phyloP scores from a whole-genome alignment of 2,797 vertebrate species.

The Catharus ustulatus region DNA sequence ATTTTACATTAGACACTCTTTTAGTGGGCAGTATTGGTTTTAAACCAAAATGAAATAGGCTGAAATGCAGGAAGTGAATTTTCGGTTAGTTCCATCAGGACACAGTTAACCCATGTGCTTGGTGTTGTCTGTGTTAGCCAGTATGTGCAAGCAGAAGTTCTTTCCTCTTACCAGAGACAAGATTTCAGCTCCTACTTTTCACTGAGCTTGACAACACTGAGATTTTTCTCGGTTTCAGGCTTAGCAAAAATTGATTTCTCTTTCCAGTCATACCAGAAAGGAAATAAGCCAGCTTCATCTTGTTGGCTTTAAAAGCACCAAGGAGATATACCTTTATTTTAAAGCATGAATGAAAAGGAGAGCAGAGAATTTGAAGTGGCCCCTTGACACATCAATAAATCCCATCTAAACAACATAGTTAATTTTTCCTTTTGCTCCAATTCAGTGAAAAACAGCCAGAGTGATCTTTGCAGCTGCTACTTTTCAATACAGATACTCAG shows the following conservation, averaged over 20 bases:
- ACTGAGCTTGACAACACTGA: not conserved
- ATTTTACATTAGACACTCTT: not conserved
- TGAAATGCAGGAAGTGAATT: not conserved
- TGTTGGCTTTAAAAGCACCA: not conserved
- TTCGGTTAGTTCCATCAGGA: not conserved
- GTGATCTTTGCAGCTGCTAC: not conserved
- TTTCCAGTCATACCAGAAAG: not conserved
- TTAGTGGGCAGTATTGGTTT: not conserved
- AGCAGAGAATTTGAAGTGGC: not conserved
- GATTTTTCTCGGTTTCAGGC: not conserved
- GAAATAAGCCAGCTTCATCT: not conserved
- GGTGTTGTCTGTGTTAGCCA: not conserved
- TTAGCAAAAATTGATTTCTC: not conserved
- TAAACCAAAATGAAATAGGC: not conserved
- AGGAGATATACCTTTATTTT: not conserved
- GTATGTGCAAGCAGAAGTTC: not conserved
- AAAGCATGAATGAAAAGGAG: not conserved
- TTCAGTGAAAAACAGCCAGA: not conserved
- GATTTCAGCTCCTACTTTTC: not conserved
- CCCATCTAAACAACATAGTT: not conserved
- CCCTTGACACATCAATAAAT: not conserved
- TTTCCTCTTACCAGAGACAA: not conserved
- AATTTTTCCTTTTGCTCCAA: not conserved
- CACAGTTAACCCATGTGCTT: not conserved
- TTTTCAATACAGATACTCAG: not conserved